These are phyloP conservation scores for Hirudinaria manillensis DNA, from an alignment of 2,888 invertebrate genomes.

Conservation along the genomic window DNA sequence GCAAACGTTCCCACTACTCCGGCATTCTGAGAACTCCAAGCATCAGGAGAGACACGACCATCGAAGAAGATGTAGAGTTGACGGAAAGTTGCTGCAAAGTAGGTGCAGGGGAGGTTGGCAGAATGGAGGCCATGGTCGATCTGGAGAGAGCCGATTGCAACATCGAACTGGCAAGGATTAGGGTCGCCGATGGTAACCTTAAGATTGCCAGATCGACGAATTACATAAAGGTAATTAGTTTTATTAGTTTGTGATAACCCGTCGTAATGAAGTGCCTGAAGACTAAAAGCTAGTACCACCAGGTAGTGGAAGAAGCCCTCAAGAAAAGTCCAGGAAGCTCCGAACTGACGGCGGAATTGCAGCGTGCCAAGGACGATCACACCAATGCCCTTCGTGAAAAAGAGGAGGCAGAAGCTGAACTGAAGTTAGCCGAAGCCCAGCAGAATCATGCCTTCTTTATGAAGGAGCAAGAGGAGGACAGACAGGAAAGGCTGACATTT, in stretches of 20 bases:
- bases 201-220: conserved; percentile 40
- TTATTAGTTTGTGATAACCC: not conserved
- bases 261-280: no score
- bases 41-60: not conserved
- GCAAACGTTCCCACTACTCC: not conserved
- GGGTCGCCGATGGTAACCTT: conserved; percentile 40
- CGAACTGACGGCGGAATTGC: conserved; percentile 41
- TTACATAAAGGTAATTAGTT: conserved; percentile 38
- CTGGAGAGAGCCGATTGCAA: conserved; percentile 41
- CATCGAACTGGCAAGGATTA: conserved; percentile 41
- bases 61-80: conserved; percentile 19
- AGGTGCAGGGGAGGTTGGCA: conserved; percentile 32
- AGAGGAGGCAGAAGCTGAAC: conserved; percentile 42
- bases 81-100: conserved; percentile 27
- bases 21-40: not conserved
- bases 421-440: conserved; percentile 40
- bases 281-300: not conserved
- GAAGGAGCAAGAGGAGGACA: conserved; percentile 41
- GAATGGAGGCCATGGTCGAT: conserved; percentile 40
- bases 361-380: conserved; percentile 40
- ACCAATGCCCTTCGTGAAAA: conserved; percentile 38
- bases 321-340: conserved; percentile 41
- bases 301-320: conserved; percentile 42
- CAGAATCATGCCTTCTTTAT: conserved; percentile 42
- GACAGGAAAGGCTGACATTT: conserved; percentile 40